phyloP scores from a whole-genome alignment of 2,888 invertebrate species.

The Lutraria lutraria region DNA sequence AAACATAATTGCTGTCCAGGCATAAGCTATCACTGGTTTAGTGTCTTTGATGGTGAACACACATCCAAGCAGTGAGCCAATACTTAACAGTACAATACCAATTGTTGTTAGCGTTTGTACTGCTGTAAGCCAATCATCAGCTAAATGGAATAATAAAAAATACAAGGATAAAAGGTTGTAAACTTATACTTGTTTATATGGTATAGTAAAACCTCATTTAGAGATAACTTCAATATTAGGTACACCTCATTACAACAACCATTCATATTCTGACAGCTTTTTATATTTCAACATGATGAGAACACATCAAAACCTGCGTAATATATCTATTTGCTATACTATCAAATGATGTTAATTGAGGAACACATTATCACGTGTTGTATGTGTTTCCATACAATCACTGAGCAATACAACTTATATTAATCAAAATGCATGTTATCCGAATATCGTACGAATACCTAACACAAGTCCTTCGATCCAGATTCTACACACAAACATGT shows the following conservation, averaged over 20 bases:
- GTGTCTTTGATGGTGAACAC: not conserved
- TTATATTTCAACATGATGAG: no score
- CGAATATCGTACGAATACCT: no score
- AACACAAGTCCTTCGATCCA: not conserved
- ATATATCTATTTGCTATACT: no score
- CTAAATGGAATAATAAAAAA: not conserved
- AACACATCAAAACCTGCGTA: no score
- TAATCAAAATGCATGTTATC: no score
- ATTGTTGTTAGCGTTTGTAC: not conserved
- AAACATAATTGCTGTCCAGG: constrained; percentile 1
- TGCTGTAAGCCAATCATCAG: constrained; percentile 13
- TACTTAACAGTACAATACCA: not conserved
- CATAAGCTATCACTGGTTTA: not conserved
- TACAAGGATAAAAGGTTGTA: not conserved
- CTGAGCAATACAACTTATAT: not conserved
- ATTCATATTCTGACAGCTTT: not conserved
- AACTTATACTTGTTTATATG: not conserved
- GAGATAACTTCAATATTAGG: not conserved
- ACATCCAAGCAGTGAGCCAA: constrained; percentile 7
- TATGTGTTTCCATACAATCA: not conserved
- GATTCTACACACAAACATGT: no score
- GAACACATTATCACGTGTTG: no score
- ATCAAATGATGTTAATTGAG: no score
- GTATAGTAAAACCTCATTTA: not conserved
- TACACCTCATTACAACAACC: not conserved